phyloP scores from a whole-genome alignment of 2,797 vertebrate genomes.

The Enteromius afrohamiltoni region DNA sequence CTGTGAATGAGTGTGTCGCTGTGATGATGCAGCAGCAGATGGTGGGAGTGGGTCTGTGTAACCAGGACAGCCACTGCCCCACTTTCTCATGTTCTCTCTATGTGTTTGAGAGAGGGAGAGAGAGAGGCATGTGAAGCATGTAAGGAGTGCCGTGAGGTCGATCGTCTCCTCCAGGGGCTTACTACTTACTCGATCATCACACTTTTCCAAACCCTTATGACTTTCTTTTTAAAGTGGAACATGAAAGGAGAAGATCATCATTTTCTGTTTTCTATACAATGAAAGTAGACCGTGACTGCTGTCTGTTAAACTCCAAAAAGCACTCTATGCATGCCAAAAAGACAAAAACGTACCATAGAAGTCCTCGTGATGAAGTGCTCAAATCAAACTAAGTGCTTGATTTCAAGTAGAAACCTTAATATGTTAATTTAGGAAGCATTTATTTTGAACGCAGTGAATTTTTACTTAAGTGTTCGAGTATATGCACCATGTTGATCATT shows the following conservation, averaged over 20 bases:
- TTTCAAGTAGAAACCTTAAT: not conserved
- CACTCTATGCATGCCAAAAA: not conserved
- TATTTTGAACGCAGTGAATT: not conserved
- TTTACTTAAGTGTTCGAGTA: not conserved
- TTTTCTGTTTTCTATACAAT: not conserved
- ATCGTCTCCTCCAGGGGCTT: conserved; percentile 6
- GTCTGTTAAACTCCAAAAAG: not conserved
- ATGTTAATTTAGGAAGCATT: not conserved
- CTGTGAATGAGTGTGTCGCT: conserved; percentile 23
- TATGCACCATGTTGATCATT: not conserved
- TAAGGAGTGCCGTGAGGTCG: conserved; percentile 20
- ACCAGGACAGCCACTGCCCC: conserved; percentile 59
- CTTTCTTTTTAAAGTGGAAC: conserved; percentile 10
- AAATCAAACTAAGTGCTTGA: not conserved
- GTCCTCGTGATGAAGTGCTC: not conserved
- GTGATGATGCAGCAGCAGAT: conserved; percentile 62
- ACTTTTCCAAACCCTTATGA: not conserved
- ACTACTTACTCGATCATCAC: not conserved
- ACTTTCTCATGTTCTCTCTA: conserved; percentile 61
- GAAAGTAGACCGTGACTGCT: not conserved
- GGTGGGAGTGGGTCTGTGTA: conserved; percentile 51
- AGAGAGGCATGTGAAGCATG: conserved; percentile 51
- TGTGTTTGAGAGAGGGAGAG: conserved; percentile 20
- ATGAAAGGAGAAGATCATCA: not conserved
- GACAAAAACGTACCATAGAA: not conserved